Percentiles rank a stretch among this genome's conserved stretches.
phyloP scores from a whole-genome alignment of 2,113 vertebrate species.

The Tetrao urogallus region DNA sequence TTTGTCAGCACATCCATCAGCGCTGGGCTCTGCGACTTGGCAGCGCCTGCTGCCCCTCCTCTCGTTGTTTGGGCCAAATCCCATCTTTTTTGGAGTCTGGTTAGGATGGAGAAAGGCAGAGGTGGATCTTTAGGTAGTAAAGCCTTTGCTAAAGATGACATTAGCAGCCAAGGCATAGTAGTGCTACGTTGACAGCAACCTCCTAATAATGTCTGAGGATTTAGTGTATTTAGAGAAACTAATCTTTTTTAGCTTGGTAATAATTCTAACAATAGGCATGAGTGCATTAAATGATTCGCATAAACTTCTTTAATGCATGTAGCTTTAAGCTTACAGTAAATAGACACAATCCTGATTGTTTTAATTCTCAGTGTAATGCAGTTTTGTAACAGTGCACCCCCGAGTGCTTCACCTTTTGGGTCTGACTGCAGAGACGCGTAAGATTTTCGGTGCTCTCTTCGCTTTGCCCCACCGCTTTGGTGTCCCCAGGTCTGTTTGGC shows the following conservation, averaged over 20 bases:
- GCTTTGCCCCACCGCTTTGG: neutral
- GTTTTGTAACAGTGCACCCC: constrained; percentile 43
- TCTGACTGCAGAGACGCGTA: neutral
- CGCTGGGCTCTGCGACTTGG: neutral
- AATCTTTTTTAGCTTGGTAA: constrained; percentile 78
- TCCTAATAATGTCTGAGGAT: constrained; percentile 68
- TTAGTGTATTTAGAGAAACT: constrained; percentile 79
- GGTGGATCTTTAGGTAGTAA: neutral
- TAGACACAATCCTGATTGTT: constrained; percentile 66
- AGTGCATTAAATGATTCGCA: constrained; percentile 74
- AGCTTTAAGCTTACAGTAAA: constrained; percentile 72
- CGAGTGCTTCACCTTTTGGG: constrained; percentile 51
- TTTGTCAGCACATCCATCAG: neutral
- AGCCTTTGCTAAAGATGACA: constrained; percentile 45
- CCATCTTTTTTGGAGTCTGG: neutral
- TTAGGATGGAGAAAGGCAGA: neutral
- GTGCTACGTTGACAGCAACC: neutral
- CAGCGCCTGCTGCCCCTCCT: neutral
- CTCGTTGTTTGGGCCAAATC: neutral
- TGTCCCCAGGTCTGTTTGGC: neutral
- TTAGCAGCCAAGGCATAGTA: constrained; percentile 45
- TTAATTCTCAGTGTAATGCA: constrained; percentile 39
- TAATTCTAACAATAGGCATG: constrained; percentile 75
- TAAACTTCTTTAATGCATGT: constrained; percentile 76
- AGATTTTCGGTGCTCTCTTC: neutral